Percentiles rank a stretch among this genome's conserved stretches.
These are phyloP conservation scores for Tricholauxania praeusta DNA, from an alignment of 2,888 invertebrate species.

Conservation along the genomic window DNA sequence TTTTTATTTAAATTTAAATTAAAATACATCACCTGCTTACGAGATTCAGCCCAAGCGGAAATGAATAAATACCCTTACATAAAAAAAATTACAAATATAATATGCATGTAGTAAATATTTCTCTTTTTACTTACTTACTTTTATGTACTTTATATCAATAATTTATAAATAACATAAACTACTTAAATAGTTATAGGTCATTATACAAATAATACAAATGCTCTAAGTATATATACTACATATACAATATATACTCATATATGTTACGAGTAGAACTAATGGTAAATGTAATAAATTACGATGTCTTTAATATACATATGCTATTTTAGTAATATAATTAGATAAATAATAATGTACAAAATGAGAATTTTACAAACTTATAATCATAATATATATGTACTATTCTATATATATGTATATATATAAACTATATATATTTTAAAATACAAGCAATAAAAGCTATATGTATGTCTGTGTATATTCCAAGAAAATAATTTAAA, in stretches of 20 bases:
- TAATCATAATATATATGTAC: conserved; percentile 2
- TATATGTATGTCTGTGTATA: conserved; percentile 32
- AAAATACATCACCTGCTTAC: conserved; percentile 31
- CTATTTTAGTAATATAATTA: conserved; percentile 24
- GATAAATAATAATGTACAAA: conserved; percentile 40
- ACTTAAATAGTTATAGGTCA: conserved; percentile 43
- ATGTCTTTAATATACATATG: conserved; percentile 36
- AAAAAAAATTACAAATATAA: conserved; percentile 33
- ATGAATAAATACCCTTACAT: conserved; percentile 36
- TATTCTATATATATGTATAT: conserved; percentile 17
- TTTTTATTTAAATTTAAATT: conserved; percentile 5
- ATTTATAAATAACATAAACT: conserved; percentile 44
- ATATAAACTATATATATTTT: conserved; percentile 29
- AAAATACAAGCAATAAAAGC: conserved; percentile 38
- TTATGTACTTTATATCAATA: conserved; percentile 26
- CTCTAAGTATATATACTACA: conserved; percentile 50
- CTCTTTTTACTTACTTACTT: conserved; percentile 1
- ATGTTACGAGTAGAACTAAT: conserved; percentile 34
- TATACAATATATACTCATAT: conserved; percentile 32
- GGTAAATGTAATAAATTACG: conserved; percentile 34
- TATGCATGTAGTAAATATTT: conserved; percentile 23
- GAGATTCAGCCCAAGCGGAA: conserved; percentile 24
- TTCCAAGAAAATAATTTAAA: conserved; percentile 31
- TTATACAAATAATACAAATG: conserved; percentile 65
- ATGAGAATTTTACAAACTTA: conserved; percentile 38